These are phyloP conservation scores for Typhlichthys subterraneus DNA, from an alignment of 2,797 vertebrate genomes.

Conservation along the genomic window DNA sequence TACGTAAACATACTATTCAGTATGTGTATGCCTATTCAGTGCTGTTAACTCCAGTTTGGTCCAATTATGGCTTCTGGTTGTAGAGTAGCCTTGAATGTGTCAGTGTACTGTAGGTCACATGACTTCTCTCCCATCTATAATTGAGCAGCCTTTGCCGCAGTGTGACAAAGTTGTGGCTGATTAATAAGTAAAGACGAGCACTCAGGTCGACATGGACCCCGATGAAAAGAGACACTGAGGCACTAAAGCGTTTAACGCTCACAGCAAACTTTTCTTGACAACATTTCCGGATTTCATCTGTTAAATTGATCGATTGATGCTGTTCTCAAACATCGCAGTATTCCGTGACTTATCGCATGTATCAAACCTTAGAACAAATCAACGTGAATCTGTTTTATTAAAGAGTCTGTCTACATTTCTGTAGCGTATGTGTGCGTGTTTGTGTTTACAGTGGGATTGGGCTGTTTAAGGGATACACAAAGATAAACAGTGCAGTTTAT, in stretches of 20 bases:
- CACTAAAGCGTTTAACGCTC: conserved; percentile 26
- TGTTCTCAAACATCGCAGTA: conserved; percentile 12
- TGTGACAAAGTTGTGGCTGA: conserved; percentile 50
- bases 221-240: conserved; percentile 45
- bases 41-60: too few species aligned
- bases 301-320: conserved; percentile 31
- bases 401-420: too few species aligned
- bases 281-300: conserved; percentile 7
- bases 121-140: conserved; percentile 56
- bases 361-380: background rate
- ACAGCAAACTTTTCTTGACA: conserved; percentile 18
- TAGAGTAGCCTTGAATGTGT: background rate
- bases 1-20: too few species aligned
- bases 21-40: too few species aligned
- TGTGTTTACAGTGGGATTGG: background rate
- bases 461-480: background rate
- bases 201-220: conserved; percentile 44
- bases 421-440: too few species aligned
- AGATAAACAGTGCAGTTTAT: background rate
- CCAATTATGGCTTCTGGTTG: too few species aligned
- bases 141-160: conserved; percentile 45
- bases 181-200: conserved; percentile 65
- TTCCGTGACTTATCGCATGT: background rate
- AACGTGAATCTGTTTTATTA: background rate
- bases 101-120: conserved; percentile 30